Base-by-base conservation (phyloP, 2,888 invertebrate genomes). In the Drosophila longiperda region DNA sequence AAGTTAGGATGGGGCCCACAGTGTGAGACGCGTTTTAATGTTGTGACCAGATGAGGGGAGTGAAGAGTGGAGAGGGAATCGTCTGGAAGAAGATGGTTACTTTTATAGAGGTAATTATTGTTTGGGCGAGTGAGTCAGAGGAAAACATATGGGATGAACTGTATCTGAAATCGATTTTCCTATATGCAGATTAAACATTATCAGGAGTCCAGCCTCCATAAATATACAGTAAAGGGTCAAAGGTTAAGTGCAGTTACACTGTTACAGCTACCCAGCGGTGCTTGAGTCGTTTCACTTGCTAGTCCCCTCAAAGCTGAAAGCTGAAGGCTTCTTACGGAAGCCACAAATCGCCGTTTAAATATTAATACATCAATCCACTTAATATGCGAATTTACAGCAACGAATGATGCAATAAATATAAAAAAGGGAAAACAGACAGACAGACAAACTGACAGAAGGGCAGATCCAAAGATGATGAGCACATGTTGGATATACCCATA, bases 341-440 rank as follows among this genome's bases (percentile, higher is more conserved):
- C 90, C 91, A 83, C 91, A 91, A 91, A 91, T 91, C 91, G 89
- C 82, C 91, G 90, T 91, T 92, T 92, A 92, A 92, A 92, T 92
- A 92, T 92, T 92, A 91, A 92, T 91, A 92, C 90, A 92, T 91
- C 92, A 92, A 92, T 92, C 91, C 91, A 92, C 91, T 92, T 90
- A 91, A 90, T 87, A 91, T 89, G 87, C 88, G 83, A 88, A 83
- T 87, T 88, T 90, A 78, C 84, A 88, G 85, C 82, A 75, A 73
- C 80, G 88, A 88, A 83, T 88, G 89, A 75, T 81, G 87, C 70
- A 84, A 84, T 85, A 87, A 89, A 88, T 86, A 89, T 82, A 86
- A 87, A 81, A 88, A 77, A 70, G 66, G 72, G 33, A 75, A 75
- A 73, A 54, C 54, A 66, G 33, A 63, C 38, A 45, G 52, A 62